Base-by-base conservation (phyloP, 2,888 invertebrate species). In the Dastarcus helophoroides region DNA sequence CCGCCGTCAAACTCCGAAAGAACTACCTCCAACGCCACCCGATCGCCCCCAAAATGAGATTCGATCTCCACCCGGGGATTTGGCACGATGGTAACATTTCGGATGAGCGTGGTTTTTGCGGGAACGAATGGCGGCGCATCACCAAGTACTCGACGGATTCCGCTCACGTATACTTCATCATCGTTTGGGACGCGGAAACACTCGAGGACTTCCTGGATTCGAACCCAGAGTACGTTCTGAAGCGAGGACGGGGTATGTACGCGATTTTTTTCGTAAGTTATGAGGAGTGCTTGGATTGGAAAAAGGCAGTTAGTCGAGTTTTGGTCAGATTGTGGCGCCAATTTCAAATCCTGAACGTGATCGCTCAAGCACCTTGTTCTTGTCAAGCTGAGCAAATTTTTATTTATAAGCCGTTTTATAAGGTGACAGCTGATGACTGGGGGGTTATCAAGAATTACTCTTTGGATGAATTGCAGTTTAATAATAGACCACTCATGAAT, bases 381-480 rank as follows among this genome's bases (percentile, higher is more conserved):
- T 33, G 33, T 10, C 13, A 16, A n/a, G 7, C 15, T 14, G 21
- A 33, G 7, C 9, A 33, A 14, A 29, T 33, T 11, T 33, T 28
- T 14, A 24, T 29, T 15, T 14, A 22, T 12, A 29, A 19, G 19
- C 33, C 33, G 2, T 33, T 33, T 13, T 25, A 33, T 9, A 19
- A 16, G 9, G 19, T n/a, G 6, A 11, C 9, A 7, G 5, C 9
- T 10, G 6, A 10, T 2, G 14, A 11, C 3, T 28, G 29, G 29
- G 33, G 28, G 7, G 23, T 14, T 10, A 12, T 33, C 6, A 26
- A 28, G 10, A n/a, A n/a, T n/a, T n/a, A n/a, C n/a, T n/a, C n/a
- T n/a, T n/a, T n/a, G n/a, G n/a, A n/a, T n/a, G n/a, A n/a, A n/a
- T n/a, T n/a, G n/a, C n/a, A n/a, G n/a, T n/a, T n/a, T n/a, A n/a